Percentiles rank a stretch among this genome's conserved stretches.
Evolutionary conservation across 2,113 vertebrate genomes (phyloP).

Genomic region (Heliornis fulica): DNA sequence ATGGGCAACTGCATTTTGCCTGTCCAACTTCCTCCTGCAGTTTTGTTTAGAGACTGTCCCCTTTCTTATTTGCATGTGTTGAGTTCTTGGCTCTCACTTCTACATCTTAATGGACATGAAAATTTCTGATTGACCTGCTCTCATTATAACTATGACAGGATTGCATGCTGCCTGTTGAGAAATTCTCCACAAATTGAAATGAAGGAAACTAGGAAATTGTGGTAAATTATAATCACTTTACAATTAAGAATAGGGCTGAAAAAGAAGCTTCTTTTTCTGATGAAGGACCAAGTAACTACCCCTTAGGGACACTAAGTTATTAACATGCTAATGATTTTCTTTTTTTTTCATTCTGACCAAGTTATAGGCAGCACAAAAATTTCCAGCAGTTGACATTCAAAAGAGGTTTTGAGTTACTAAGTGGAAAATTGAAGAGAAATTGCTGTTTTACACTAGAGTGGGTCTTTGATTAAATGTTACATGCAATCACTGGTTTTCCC

Average conservation of each 20-base stretch:
- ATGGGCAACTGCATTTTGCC: background rate
- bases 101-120: background rate
- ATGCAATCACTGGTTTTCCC: background rate
- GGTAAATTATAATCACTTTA: background rate
- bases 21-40: background rate
- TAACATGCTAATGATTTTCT: constrained; percentile 16
- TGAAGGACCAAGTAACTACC: background rate
- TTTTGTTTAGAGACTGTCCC: background rate
- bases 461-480: constrained; percentile 28
- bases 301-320: background rate
- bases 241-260: background rate
- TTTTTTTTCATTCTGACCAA: background rate
- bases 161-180: background rate
- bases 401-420: constrained; percentile 29
- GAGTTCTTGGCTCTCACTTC: background rate
- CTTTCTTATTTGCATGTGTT: background rate
- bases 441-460: background rate
- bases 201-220: background rate
- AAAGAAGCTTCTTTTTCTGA: background rate
- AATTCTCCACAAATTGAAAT: background rate
- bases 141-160: background rate
- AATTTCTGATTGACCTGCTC: background rate
- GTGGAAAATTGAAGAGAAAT: constrained; percentile 44
- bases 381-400: background rate
- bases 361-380: background rate